Evolutionary conservation across 2,797 vertebrate genomes (phyloP), one percentile per base, ranked within the genome.

Genomic region (Intellagama lesueurii): DNA sequence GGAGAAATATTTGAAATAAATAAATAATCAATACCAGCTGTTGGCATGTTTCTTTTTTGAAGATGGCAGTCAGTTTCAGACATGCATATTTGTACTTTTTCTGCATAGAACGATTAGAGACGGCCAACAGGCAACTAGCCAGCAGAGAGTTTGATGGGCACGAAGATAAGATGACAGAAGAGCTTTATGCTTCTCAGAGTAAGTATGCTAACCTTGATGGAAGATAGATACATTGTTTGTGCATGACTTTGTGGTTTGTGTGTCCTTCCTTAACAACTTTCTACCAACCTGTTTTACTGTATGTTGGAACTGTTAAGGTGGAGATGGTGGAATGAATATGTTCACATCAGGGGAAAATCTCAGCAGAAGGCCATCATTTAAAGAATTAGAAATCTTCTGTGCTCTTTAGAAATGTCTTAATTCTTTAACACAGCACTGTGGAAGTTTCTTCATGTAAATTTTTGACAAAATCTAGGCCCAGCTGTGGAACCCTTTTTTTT

Each of bases 101-200:
- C 70, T 96, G 93, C 93, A n/a, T 92, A 98, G 98, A 98, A 88
- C 97, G 98, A 32, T 96, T 98, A 85, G 98, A 98, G 95, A 98
- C 98, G 0, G 98, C 98, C 94, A 98, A 97, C 88, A 97, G 97
- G 94, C 98, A 98, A 88, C 96, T 98, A 40, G 97, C 97, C 90
- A 97, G 96, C 96, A 95, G 97, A 80, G 98, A 98, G 64, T 96
- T 97, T 0, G 97, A 97, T 14, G 96, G 94, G 35, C 96, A 95
- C 0, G 98, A 98, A 87, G 97, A 98, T 69, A 95, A 94, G 92
- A 94, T 93, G 70, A 94, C 95, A 87, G 97, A 97, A 81, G 96
- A 95, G 30, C 96, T 96, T 88, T 97, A 96, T 93, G 92, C 97
- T 68, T 95, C 95, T 94, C 97, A 97, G 91, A 97, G 98, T 98